A percentile compares a stretch with the other conserved stretches of the same genome.
Conservation (phyloP, 2,113 vertebrate species). For the Hydrochoerus hydrochaeris region DNA sequence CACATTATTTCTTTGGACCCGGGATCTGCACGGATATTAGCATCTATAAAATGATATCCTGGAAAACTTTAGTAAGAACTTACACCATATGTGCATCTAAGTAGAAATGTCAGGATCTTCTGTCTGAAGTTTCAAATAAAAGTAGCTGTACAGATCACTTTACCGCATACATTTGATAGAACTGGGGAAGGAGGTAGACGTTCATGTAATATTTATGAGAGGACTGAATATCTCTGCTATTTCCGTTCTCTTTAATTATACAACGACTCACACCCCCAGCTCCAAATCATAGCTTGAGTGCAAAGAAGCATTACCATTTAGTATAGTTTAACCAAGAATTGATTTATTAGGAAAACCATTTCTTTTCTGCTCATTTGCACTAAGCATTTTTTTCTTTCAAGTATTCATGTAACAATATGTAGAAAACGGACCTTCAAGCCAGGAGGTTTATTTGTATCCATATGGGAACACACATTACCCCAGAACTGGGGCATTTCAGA, state of each 20-base stretch:
- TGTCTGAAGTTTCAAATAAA: background rate
- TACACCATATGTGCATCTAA: background rate
- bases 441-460: background rate
- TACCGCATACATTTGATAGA: background rate
- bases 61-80: background rate
- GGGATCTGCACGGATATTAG: background rate
- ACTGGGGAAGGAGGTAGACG: background rate
- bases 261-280: background rate
- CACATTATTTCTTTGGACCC: background rate
- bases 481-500: background rate
- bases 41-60: background rate
- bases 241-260: background rate
- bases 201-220: background rate
- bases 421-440: slow-evolving; percentile 53
- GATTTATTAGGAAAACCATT: slow-evolving; percentile 37
- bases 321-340: slow-evolving; percentile 24
- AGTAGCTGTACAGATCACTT: background rate
- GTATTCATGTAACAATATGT: background rate
- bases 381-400: background rate
- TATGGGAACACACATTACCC: background rate
- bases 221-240: background rate
- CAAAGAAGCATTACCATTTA: background rate
- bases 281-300: background rate
- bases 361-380: background rate
- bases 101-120: background rate